Evolutionary conservation across 2,888 invertebrate genomes (phyloP).

Genomic region (Gisinianus flammeolus): DNA sequence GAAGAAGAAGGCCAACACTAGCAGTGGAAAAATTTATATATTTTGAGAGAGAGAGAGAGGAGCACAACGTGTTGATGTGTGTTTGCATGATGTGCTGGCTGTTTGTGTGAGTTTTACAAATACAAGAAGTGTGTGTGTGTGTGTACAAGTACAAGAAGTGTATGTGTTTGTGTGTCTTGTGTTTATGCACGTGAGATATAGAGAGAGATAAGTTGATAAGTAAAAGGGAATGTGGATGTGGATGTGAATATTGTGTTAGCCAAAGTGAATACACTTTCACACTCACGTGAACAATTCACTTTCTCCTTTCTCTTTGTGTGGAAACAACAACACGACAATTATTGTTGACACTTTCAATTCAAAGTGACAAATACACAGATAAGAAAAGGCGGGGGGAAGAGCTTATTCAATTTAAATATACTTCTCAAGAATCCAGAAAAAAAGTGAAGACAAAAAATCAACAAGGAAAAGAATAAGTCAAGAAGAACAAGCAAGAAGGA

Average conservation of each 20-base stretch:
- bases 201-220: too few species aligned
- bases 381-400: not conserved
- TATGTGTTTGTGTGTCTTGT: not conserved
- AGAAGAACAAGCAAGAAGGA: not conserved
- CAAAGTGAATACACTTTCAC: not conserved
- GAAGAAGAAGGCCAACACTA: not conserved
- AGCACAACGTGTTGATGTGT: not conserved
- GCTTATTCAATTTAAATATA: conserved; percentile 30
- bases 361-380: conserved; percentile 25
- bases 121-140: too few species aligned
- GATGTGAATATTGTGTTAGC: too few species aligned
- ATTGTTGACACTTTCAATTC: conserved; percentile 44
- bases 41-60: too few species aligned
- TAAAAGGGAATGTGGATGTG: not conserved
- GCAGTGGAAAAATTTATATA: too few species aligned
- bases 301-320: conserved; percentile 5
- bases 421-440: not conserved
- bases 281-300: not conserved
- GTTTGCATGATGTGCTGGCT: not conserved
- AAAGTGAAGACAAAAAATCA: not conserved
- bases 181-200: not conserved
- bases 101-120: not conserved
- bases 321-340: not conserved
- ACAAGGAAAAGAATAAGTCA: not conserved
- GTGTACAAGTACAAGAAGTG: too few species aligned